phyloP scores from a whole-genome alignment of 2,113 vertebrate species.

The Ovis canadensis region DNA sequence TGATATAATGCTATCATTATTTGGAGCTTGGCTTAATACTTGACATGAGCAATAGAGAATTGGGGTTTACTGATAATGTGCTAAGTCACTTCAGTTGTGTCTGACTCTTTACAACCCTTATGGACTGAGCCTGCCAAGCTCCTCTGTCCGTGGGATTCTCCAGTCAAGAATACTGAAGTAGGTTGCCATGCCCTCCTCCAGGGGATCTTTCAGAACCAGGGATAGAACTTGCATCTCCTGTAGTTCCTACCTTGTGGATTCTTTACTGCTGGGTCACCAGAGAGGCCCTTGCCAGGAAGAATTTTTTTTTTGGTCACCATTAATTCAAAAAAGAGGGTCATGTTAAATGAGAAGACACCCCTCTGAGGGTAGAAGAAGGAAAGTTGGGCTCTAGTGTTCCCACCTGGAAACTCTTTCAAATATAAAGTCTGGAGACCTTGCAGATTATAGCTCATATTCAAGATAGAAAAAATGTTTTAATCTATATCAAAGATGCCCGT shows the following conservation, averaged over 20 bases:
- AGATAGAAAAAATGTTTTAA: background rate
- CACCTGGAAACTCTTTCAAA: background rate
- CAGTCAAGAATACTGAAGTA: background rate
- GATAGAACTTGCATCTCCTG: background rate
- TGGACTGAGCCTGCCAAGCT: background rate
- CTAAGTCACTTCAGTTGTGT: background rate
- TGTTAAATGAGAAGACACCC: background rate
- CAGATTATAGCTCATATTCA: background rate
- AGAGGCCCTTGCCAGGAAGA: background rate
- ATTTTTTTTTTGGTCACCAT: background rate
- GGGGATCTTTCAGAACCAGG: background rate
- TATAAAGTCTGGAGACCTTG: background rate
- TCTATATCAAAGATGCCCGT: background rate
- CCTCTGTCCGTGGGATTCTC: background rate
- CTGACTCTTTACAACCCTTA: background rate
- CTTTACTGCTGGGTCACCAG: background rate
- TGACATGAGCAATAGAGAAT: background rate
- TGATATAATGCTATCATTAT: constrained; percentile 17
- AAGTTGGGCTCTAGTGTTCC: background rate
- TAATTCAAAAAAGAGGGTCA: background rate
- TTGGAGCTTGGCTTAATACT: background rate
- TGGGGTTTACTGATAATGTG: background rate
- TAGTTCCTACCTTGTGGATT: background rate
- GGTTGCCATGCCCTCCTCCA: background rate
- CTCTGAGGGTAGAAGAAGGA: background rate